Conservation (phyloP, 2,797 vertebrate genomes). For the Setipinna tenuifilis region DNA sequence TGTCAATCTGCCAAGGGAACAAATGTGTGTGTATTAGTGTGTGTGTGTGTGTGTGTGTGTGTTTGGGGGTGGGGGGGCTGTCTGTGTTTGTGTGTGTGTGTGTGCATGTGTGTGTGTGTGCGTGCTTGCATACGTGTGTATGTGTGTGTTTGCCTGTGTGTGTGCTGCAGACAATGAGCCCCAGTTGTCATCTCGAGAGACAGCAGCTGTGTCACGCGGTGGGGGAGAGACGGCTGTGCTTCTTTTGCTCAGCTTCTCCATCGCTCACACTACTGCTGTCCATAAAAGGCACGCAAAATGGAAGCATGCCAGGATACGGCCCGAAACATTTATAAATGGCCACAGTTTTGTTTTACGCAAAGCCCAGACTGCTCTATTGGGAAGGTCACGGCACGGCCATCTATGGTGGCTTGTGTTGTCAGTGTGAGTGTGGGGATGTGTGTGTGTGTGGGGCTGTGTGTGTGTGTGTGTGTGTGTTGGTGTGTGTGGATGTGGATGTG, state of each 20-base stretch:
- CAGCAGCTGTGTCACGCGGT: not conserved
- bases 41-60: not conserved
- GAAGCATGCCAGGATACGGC: not conserved
- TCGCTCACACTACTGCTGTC: not conserved
- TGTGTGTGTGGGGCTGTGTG: not conserved
- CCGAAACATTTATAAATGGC: not conserved
- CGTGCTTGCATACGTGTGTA: not conserved
- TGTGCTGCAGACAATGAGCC: not conserved
- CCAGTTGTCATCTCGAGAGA: not conserved
- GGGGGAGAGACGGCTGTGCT: not conserved
- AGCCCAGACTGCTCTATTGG: not conserved
- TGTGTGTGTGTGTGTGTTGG: no score
- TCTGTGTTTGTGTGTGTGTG: no score
- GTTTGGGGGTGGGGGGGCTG: not conserved
- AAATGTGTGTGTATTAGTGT: conserved; percentile 14
- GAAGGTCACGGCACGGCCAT: not conserved
- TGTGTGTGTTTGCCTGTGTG: not conserved
- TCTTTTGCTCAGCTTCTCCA: not conserved
- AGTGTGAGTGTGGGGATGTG: not conserved
- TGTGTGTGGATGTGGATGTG: not conserved
- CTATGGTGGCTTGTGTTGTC: not conserved
- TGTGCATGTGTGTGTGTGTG: no score
- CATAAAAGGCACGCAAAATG: not conserved
- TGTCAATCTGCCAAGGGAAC: conserved; percentile 24
- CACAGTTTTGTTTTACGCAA: not conserved